These are phyloP conservation scores for Ophion ventricosus DNA, from an alignment of 2,888 invertebrate species.

Conservation along the genomic window DNA sequence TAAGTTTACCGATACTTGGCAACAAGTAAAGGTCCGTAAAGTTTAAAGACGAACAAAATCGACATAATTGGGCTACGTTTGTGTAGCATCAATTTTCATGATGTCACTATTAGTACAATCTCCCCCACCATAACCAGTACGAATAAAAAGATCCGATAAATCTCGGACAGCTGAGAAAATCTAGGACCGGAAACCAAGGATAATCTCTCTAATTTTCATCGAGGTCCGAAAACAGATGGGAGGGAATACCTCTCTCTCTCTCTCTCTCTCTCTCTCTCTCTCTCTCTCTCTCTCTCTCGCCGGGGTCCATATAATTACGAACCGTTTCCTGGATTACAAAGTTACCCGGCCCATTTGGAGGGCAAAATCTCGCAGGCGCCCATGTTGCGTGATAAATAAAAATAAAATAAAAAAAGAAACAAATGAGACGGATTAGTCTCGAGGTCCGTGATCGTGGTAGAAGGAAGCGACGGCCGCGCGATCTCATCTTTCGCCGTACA, in stretches of 20 bases:
- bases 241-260: not conserved
- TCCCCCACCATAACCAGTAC: not conserved
- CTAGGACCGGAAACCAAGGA: constrained; percentile 31
- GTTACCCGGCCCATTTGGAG: constrained; percentile 4
- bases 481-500: constrained; percentile 21
- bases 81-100: not conserved
- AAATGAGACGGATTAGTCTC: constrained; percentile 15
- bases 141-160: constrained; percentile 14
- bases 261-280: not conserved
- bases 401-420: constrained; percentile 18
- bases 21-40: not conserved
- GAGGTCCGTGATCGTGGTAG: not conserved
- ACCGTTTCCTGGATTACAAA: constrained; percentile 43
- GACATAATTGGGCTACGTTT: not conserved
- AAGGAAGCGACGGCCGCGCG: not conserved
- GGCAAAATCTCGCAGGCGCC: not conserved
- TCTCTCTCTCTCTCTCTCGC: not conserved
- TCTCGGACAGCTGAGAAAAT: constrained; percentile 48
- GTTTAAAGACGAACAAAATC: not conserved
- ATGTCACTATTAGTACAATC: not conserved
- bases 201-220: constrained; percentile 38
- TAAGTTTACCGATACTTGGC: not conserved
- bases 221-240: constrained; percentile 1
- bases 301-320: constrained; percentile 34
- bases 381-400: constrained; percentile 1